phyloP scores from a whole-genome alignment of 1,140 invertebrate genomes.

The Apis dorsata region DNA sequence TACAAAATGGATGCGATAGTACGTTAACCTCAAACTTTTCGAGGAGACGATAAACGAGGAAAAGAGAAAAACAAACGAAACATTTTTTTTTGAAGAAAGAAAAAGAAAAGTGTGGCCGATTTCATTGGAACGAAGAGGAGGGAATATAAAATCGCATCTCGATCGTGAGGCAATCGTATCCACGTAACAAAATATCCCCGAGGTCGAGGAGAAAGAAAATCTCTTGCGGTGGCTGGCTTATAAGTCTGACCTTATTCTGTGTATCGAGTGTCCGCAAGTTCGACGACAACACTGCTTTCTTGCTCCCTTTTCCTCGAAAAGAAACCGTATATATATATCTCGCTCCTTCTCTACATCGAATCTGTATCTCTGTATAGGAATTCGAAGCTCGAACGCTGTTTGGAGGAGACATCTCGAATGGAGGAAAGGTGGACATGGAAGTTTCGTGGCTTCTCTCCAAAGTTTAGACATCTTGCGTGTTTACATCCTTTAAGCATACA shows the following conservation, averaged over 20 bases:
- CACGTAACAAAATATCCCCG: slow-evolving; percentile 59
- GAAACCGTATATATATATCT: background rate
- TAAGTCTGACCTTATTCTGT: slow-evolving; percentile 35
- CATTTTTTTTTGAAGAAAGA: background rate
- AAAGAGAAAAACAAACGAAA: background rate
- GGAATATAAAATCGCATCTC: slow-evolving; percentile 11
- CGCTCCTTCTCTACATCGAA: background rate
- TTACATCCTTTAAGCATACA: background rate
- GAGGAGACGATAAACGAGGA: too few species aligned
- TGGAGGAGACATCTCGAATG: background rate
- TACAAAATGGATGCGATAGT: too few species aligned
- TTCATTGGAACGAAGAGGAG: slow-evolving; percentile 13
- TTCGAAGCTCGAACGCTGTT: too few species aligned
- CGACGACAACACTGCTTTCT: slow-evolving; percentile 9
- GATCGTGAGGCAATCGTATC: slow-evolving; percentile 52
- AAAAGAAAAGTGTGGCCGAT: background rate
- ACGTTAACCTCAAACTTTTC: too few species aligned
- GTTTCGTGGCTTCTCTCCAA: slow-evolving; percentile 15
- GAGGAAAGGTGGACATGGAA: background rate
- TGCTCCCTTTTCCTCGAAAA: slow-evolving; percentile 25
- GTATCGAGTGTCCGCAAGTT: slow-evolving; percentile 45
- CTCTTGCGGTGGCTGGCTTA: slow-evolving; percentile 32
- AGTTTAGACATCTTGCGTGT: background rate
- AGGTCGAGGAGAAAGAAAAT: slow-evolving; percentile 47
- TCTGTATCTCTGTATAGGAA: background rate